Conservation (phyloP, 2,797 vertebrate species). For the Clarias laeviceps region DNA sequence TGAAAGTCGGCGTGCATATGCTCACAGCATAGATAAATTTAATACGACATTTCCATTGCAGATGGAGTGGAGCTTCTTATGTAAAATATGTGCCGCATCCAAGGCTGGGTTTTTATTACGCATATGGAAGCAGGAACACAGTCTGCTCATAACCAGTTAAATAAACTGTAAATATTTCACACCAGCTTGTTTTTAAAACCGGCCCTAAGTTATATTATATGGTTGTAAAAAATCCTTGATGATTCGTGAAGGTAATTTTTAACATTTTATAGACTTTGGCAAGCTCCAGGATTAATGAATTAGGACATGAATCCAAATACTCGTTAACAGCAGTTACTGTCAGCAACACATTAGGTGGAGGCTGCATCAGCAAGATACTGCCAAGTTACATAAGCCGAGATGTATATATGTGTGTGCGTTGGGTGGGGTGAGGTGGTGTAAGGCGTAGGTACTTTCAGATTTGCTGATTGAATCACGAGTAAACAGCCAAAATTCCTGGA, state of each 20-base stretch:
- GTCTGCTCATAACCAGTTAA: constrained; percentile 52
- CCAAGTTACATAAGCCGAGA: constrained; percentile 38
- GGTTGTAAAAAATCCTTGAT: constrained; percentile 79
- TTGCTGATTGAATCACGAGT: constrained; percentile 7
- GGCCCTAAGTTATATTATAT: constrained; percentile 75
- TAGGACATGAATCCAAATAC: constrained; percentile 71
- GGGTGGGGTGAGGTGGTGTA: too few relatives aligned
- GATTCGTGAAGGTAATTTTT: constrained; percentile 74
- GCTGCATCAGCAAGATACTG: constrained; percentile 53
- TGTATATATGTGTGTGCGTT: too few relatives aligned
- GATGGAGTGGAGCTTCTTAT: constrained; percentile 56
- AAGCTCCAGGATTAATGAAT: constrained; percentile 81
- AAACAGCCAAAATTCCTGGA: background rate
- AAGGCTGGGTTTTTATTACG: constrained; percentile 58
- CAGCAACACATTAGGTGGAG: constrained; percentile 44
- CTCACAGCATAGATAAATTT: constrained; percentile 60
- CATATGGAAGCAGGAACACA: constrained; percentile 51
- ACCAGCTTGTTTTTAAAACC: constrained; percentile 76
- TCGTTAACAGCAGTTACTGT: constrained; percentile 60
- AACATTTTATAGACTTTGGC: constrained; percentile 77
- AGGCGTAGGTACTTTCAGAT: background rate
- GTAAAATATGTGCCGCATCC: constrained; percentile 65
- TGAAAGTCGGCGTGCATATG: constrained; percentile 28
- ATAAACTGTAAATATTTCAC: constrained; percentile 65
- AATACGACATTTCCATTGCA: constrained; percentile 67